Evolutionary conservation across 2,113 vertebrate genomes (phyloP).

Genomic region (Xiphias gladius): DNA sequence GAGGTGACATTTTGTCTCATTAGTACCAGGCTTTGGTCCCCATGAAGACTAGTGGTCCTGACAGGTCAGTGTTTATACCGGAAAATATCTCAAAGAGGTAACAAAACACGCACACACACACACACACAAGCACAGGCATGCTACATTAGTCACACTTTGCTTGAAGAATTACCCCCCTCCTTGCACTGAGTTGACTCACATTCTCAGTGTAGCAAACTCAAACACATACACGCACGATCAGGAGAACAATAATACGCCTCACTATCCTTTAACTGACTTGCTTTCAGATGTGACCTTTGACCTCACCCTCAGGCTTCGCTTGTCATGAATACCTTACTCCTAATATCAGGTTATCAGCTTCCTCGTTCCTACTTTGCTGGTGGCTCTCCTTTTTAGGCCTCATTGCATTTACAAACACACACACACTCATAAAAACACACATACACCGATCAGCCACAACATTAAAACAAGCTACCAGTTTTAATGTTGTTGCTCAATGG

Average conservation of each 20-base stretch:
- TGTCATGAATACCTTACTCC: neutral
- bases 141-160: slow-evolving; percentile 67
- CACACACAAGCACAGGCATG: slow-evolving; percentile 36
- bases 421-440: neutral
- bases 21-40: no score
- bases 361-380: neutral
- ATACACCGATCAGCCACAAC: no score
- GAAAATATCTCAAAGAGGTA: no score
- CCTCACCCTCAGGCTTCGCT: neutral
- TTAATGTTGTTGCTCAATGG: no score
- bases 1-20: no score
- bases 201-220: neutral
- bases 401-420: neutral
- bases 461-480: no score
- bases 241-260: slow-evolving; percentile 3
- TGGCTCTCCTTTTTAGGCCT: no score
- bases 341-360: neutral
- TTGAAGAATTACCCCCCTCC: slow-evolving; percentile 20
- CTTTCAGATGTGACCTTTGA: slow-evolving; percentile 17
- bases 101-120: neutral
- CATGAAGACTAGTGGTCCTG: no score
- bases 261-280: neutral
- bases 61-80: no score
- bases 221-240: slow-evolving; percentile 1
- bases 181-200: slow-evolving; percentile 36